Base-by-base conservation (phyloP, 2,797 vertebrate species). In the Siniperca obscura region DNA sequence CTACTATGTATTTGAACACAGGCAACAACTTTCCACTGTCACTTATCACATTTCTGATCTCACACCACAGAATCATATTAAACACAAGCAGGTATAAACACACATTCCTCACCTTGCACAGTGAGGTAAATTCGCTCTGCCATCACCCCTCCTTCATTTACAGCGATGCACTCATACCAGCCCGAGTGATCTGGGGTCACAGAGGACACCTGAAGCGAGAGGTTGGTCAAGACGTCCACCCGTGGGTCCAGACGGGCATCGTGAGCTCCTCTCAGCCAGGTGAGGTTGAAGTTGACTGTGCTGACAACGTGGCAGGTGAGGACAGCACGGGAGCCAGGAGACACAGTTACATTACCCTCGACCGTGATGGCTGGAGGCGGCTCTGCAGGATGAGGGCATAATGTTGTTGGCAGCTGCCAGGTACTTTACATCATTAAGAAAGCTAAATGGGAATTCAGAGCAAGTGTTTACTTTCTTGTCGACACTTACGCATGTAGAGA, bases 251-350 rank as follows among this genome's bases (percentile, higher is more conserved):
- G 66, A 1, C 91, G 93, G 36, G 93, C 85, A 1, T 98, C 96
- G 0, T 85, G 87, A 22, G 93, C 95, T 0, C 94, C 95, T 50
- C 94, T 95, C 80, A 96, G 93, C 98, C 98, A 99, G 38, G 97
- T 98, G 48, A 99, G 95, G 90, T 99, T 99, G 92, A 97, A 98
- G 77, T 0, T 93, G 55, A 97, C 97, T 0, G 96, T 95, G 84
- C 98, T 99, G 75, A 92, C 70, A 4, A 96, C 95, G 0, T 96
- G 79, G 91, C 98, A 99, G 5, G 95, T 96, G 86, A 99, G 94
- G 74, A 98, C 38, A 0, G 96, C 96, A 7, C 3, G 90, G 12
- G 95, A 93, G 40, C 97, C 97, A 0, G 96, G 96, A 52, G 91
- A 72, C 34, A 83, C 95, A 0, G 98, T 97, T 1, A 97, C 87